Conservation (phyloP, 2,797 vertebrate genomes). For the Takifugu ocellatus region DNA sequence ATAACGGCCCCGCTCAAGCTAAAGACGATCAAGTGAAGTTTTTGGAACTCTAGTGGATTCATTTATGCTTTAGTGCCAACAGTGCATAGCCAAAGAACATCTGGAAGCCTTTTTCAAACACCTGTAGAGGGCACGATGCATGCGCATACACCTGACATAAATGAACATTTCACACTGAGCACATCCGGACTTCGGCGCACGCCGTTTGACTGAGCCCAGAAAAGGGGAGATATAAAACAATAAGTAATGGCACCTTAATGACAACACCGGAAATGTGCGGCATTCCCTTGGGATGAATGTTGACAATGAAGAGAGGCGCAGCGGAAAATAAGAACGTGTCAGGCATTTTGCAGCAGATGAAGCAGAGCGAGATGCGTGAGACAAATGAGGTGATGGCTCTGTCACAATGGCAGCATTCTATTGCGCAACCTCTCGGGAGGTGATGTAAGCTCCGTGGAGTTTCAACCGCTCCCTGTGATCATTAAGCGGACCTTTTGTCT, state of each 20-base stretch:
- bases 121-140: slow-evolving; percentile 8
- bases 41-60: background rate
- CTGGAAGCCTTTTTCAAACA: background rate
- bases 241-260: slow-evolving; percentile 27
- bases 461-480: slow-evolving; percentile 69
- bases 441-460: slow-evolving; percentile 66
- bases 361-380: slow-evolving; percentile 23
- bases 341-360: slow-evolving; percentile 50
- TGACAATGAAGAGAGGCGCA: slow-evolving; percentile 39
- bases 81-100: slow-evolving; percentile 1
- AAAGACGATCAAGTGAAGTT: no score
- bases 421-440: slow-evolving; percentile 66
- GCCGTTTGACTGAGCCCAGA: slow-evolving; percentile 17
- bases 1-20: no score
- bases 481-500: slow-evolving; percentile 67
- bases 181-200: slow-evolving; percentile 50
- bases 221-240: slow-evolving; percentile 14
- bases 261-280: slow-evolving; percentile 36
- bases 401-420: slow-evolving; percentile 48
- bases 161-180: slow-evolving; percentile 55
- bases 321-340: slow-evolving; percentile 38
- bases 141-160: slow-evolving; percentile 2
- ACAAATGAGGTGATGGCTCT: slow-evolving; percentile 39
- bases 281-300: slow-evolving; percentile 38
- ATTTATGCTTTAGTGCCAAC: background rate